Conservation (phyloP, 1,140 invertebrate species). For the Stegodyphus mimosarum region DNA sequence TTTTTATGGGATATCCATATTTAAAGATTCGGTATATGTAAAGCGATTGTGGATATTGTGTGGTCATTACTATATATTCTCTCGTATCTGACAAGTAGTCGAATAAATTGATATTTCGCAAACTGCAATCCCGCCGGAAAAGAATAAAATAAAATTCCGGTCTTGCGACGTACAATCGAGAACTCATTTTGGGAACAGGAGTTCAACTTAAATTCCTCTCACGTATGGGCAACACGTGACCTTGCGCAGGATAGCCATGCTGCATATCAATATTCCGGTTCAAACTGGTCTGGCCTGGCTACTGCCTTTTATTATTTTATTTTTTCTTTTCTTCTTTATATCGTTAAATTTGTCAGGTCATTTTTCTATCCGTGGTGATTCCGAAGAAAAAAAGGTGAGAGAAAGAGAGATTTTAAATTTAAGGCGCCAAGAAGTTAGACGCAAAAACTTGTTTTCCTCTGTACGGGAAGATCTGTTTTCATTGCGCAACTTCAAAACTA, state of each 20-base stretch:
- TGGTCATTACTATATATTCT: too few species aligned
- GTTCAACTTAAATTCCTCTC: slow-evolving; percentile 26
- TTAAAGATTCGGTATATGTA: too few species aligned
- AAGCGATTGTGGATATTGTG: too few species aligned
- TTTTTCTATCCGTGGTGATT: neutral
- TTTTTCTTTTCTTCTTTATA: neutral
- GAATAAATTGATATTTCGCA: too few species aligned
- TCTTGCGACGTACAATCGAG: too few species aligned
- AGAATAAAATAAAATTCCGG: too few species aligned
- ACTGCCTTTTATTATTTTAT: slow-evolving; percentile 12
- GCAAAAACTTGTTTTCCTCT: neutral
- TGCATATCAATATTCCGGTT: slow-evolving; percentile 50
- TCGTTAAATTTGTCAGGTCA: slow-evolving; percentile 44
- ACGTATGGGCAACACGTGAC: slow-evolving; percentile 36
- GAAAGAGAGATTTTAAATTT: neutral
- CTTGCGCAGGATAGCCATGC: slow-evolving; percentile 33
- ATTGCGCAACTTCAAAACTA: neutral
- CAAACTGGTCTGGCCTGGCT: slow-evolving; percentile 14
- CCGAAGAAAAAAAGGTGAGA: neutral
- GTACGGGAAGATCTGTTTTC: neutral
- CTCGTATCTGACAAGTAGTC: too few species aligned
- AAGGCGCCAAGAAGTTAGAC: neutral
- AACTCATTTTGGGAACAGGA: neutral
- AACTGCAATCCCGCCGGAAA: too few species aligned
- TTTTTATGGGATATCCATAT: too few species aligned